Evolutionary conservation across 2,113 vertebrate genomes (phyloP).

Genomic region (Salvelinus namaycush): DNA sequence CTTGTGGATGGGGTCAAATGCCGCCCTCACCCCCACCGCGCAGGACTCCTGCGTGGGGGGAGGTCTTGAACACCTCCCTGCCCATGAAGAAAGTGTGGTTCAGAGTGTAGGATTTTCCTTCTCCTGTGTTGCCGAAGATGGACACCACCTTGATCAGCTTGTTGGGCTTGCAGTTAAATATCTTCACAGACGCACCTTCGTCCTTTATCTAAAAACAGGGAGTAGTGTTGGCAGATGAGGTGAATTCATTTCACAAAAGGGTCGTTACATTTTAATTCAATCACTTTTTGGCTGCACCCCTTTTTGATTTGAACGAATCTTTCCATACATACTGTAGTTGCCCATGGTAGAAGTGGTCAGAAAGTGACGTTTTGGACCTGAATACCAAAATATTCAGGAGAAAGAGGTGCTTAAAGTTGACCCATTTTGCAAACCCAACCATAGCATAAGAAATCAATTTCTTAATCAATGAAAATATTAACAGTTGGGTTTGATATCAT

Average conservation of each 20-base stretch:
- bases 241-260: not conserved
- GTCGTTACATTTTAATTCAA: no score
- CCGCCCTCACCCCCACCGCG: constrained; percentile 96
- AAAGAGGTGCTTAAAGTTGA: no score
- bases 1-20: constrained; percentile 88
- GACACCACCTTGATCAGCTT: constrained; percentile 96
- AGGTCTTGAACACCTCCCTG: constrained; percentile 95
- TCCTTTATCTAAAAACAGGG: constrained; percentile 80
- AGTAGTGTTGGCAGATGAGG: not conserved
- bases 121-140: constrained; percentile 97
- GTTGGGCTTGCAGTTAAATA: constrained; percentile 84
- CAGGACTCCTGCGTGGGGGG: constrained; percentile 95
- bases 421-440: no score
- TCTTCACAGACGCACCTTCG: constrained; percentile 86
- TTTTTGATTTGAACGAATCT: no score
- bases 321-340: no score
- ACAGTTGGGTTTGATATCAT: no score
- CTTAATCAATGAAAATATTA: no score
- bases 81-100: constrained; percentile 98
- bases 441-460: no score
- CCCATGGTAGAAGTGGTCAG: no score
- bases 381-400: no score
- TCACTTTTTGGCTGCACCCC: no score
- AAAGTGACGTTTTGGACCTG: no score
- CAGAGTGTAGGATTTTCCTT: constrained; percentile 97